A percentile compares a stretch with the other conserved stretches of the same genome.
phyloP scores from a whole-genome alignment of 1,140 invertebrate genomes.

The Littorina saxatilis region DNA sequence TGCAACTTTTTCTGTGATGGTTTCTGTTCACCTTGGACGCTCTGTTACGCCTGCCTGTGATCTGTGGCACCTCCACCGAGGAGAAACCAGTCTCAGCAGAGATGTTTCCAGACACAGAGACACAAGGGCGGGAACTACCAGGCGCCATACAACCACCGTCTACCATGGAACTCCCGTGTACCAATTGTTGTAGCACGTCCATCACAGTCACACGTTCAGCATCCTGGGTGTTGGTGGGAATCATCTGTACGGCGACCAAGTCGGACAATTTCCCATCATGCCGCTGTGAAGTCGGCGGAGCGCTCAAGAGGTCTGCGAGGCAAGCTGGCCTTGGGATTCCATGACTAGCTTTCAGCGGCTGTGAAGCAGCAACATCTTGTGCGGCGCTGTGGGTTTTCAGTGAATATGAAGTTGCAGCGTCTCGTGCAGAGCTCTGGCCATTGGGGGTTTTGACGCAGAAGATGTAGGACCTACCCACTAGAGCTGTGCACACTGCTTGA shows the following conservation, averaged over 20 bases:
- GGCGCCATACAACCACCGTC: no score
- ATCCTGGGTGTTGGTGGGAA: not conserved
- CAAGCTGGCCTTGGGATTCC: not conserved
- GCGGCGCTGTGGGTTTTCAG: no score
- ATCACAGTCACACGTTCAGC: not conserved
- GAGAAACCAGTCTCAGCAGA: no score
- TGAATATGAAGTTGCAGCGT: not conserved
- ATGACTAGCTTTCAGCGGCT: not conserved
- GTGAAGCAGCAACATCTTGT: not conserved
- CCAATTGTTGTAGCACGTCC: not conserved
- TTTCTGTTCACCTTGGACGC: no score
- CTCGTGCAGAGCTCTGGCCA: not conserved
- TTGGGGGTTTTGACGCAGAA: conserved; percentile 15
- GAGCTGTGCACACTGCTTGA: not conserved
- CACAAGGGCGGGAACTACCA: no score
- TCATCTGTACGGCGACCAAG: conserved; percentile 29
- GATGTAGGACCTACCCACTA: not conserved
- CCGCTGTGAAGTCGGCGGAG: not conserved
- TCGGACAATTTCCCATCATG: conserved; percentile 19
- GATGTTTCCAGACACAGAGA: no score
- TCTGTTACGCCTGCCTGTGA: no score
- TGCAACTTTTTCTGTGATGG: no score
- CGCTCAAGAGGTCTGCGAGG: conserved; percentile 10
- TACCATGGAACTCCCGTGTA: not conserved
- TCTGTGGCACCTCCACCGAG: no score